A percentile compares a stretch with the other conserved stretches of the same genome.
Conservation (phyloP, 2,113 vertebrate genomes). For the Dicerorhinus sumatrensis region DNA sequence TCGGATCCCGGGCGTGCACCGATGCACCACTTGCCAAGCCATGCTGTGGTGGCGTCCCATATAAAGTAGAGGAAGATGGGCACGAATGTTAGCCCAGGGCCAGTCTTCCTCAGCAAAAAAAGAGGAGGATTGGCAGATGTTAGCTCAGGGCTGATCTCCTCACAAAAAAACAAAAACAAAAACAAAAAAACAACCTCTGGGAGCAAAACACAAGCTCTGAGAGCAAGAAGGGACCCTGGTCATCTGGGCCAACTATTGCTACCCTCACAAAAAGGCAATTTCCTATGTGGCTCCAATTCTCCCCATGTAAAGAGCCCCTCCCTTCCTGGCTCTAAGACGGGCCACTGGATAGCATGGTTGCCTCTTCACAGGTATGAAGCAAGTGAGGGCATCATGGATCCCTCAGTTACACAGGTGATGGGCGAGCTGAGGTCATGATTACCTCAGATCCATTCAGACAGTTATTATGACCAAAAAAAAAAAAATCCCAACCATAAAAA, state of each 20-base stretch:
- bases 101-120: no score
- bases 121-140: no score
- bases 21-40: no score
- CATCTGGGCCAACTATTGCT: no score
- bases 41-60: no score
- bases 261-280: not conserved
- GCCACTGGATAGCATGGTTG: not conserved
- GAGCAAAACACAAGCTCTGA: not conserved
- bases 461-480: not conserved
- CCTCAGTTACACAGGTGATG: not conserved
- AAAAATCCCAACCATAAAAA: not conserved
- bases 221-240: not conserved
- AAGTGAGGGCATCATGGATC: accelerated
- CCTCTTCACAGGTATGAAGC: not conserved
- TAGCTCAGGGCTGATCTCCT: no score
- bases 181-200: no score
- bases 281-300: not conserved
- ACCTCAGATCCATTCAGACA: not conserved
- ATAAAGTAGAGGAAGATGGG: no score
- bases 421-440: not conserved
- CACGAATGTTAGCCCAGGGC: no score
- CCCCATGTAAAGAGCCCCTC: not conserved
- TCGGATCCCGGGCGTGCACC: no score
- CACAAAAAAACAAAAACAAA: no score
- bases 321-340: not conserved